Conservation (phyloP, 2,797 vertebrate genomes). For the Kryptolebias ocellatus region DNA sequence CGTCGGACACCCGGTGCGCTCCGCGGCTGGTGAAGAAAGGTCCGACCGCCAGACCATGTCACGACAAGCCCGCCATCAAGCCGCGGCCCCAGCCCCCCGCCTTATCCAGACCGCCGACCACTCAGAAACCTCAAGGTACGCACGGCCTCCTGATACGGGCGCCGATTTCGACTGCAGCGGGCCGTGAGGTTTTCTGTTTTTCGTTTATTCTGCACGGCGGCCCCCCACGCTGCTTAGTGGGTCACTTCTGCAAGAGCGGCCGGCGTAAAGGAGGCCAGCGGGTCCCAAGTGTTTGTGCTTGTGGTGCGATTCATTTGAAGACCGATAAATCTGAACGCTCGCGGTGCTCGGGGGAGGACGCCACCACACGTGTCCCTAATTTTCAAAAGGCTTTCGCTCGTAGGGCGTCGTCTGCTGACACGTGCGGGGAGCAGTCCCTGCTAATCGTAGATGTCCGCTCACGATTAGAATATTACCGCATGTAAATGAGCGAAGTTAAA, state of each 20-base stretch:
- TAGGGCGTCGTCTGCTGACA: background rate
- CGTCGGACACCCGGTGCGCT: conserved; percentile 77
- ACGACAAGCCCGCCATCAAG: conserved; percentile 77
- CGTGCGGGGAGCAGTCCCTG: background rate
- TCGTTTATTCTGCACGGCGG: conserved; percentile 47
- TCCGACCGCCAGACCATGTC: conserved; percentile 78
- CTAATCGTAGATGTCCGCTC: background rate
- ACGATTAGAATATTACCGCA: background rate
- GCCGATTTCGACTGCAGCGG: conserved; percentile 22
- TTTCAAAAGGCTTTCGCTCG: conserved; percentile 9
- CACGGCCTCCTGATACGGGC: conserved; percentile 15
- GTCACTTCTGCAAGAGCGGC: conserved; percentile 39
- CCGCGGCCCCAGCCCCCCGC: conserved; percentile 77
- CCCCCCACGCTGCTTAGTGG: conserved; percentile 58
- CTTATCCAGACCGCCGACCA: conserved; percentile 72
- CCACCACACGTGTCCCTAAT: conserved; percentile 30
- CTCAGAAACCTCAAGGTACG: conserved; percentile 89
- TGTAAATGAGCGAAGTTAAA: background rate
- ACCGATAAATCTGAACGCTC: conserved; percentile 44
- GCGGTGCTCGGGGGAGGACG: conserved; percentile 35
- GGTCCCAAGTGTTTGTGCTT: conserved; percentile 51
- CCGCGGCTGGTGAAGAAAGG: conserved; percentile 75
- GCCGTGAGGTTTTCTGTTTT: conserved; percentile 20
- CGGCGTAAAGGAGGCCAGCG: conserved; percentile 40
- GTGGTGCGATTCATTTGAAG: conserved; percentile 25